These are phyloP conservation scores for Parazoanthus darwini DNA, from an alignment of 92 coral and sea anemone species.

Conservation along the genomic window DNA sequence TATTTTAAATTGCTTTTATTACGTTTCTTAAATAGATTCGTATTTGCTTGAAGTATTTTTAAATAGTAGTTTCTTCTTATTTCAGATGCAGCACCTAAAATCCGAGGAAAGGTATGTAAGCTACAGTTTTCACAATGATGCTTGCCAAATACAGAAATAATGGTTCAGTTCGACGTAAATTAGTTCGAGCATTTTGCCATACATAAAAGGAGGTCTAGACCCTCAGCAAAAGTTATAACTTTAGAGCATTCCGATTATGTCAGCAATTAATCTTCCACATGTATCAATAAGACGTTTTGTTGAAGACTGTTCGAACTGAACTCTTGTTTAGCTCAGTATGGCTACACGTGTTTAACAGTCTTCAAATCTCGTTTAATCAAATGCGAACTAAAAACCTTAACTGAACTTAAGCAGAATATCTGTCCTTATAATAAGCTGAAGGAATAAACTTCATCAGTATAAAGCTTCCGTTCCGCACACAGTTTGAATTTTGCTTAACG, in stretches of 20 bases:
- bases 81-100: background rate
- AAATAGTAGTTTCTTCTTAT: no score
- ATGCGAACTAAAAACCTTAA: no score
- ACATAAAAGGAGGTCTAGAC: no score
- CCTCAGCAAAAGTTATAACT: no score
- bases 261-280: no score
- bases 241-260: no score
- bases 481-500: background rate
- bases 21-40: no score
- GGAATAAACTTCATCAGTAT: background rate
- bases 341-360: background rate
- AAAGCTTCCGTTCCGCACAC: background rate
- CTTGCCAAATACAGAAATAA: background rate
- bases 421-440: background rate
- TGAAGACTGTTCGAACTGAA: background rate
- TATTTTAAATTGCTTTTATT: no score
- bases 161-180: background rate
- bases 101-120: background rate
- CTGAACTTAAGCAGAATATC: background rate
- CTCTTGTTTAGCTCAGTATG: background rate
- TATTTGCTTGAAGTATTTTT: background rate
- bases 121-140: background rate
- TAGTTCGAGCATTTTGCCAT: background rate
- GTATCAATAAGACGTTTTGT: no score
- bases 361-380: background rate